These are phyloP conservation scores for Papilio machaon DNA, from an alignment of 1,140 invertebrate genomes.

Conservation along the genomic window DNA sequence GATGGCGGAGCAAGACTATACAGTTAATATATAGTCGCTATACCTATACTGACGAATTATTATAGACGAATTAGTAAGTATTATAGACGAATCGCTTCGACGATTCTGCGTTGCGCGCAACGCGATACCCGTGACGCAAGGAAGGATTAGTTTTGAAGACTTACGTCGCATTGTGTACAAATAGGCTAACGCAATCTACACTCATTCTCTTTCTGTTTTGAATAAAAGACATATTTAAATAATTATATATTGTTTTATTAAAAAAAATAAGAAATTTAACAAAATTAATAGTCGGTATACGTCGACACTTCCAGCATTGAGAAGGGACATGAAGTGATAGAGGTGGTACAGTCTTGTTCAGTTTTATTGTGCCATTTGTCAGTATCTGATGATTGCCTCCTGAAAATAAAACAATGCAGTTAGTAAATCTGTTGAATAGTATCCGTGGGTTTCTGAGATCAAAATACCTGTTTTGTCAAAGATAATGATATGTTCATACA, in stretches of 20 bases:
- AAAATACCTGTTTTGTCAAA: too few relatives aligned
- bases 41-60: too few relatives aligned
- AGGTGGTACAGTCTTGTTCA: conserved; percentile 56
- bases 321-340: conserved; percentile 61
- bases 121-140: too few relatives aligned
- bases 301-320: conserved; percentile 64
- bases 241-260: neutral
- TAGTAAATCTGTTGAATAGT: neutral
- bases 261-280: neutral
- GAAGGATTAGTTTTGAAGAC: too few relatives aligned
- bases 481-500: too few relatives aligned
- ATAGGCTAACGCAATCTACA: neutral
- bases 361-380: conserved; percentile 67
- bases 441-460: too few relatives aligned
- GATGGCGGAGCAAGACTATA: too few relatives aligned
- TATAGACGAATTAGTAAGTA: too few relatives aligned
- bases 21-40: too few relatives aligned
- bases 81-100: too few relatives aligned
- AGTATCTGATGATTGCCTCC: conserved; percentile 58
- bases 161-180: too few relatives aligned
- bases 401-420: conserved; percentile 48
- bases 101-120: too few relatives aligned
- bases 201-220: neutral
- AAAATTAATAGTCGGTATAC: conserved; percentile 60
- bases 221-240: neutral